phyloP scores from a whole-genome alignment of 2,113 vertebrate species.

The Hyla sarda region DNA sequence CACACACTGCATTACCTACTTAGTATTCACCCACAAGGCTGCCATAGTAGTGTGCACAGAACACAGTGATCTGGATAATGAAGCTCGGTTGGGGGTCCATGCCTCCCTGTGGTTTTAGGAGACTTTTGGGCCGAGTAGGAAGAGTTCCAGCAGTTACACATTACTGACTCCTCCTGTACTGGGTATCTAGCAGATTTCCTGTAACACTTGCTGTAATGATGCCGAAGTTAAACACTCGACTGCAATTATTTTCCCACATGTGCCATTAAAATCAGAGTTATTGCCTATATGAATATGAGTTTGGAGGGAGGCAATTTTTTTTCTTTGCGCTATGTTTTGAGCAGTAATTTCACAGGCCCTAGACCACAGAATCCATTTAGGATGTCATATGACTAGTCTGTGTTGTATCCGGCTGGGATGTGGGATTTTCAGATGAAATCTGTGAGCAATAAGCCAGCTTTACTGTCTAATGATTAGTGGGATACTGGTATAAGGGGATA shows the following conservation, averaged over 20 bases:
- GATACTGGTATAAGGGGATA: too few relatives aligned
- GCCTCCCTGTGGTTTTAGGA: not conserved
- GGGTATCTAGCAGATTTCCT: not conserved
- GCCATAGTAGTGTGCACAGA: not conserved
- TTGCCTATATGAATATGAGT: slow-evolving; percentile 5
- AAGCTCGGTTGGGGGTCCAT: not conserved
- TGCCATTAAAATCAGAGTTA: slow-evolving; percentile 38
- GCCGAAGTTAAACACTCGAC: slow-evolving; percentile 16
- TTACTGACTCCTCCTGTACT: not conserved
- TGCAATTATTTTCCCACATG: slow-evolving; percentile 15
- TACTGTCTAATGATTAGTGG: slow-evolving; percentile 5
- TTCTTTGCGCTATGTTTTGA: not conserved
- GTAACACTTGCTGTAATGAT: slow-evolving; percentile 19
- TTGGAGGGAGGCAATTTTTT: not conserved
- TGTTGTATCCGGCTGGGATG: slow-evolving; percentile 49
- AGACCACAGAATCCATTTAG: slow-evolving; percentile 53
- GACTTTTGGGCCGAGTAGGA: not conserved
- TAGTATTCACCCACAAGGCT: not conserved
- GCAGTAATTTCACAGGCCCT: slow-evolving; percentile 43
- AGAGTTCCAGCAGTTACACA: not conserved
- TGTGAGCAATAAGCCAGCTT: slow-evolving; percentile 13
- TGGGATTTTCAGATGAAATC: slow-evolving; percentile 16
- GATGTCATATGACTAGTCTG: slow-evolving; percentile 33
- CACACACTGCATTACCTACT: not conserved
- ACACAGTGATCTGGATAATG: not conserved